Base-by-base conservation (phyloP, 2,888 invertebrate genomes). In the Brenthis hecate region DNA sequence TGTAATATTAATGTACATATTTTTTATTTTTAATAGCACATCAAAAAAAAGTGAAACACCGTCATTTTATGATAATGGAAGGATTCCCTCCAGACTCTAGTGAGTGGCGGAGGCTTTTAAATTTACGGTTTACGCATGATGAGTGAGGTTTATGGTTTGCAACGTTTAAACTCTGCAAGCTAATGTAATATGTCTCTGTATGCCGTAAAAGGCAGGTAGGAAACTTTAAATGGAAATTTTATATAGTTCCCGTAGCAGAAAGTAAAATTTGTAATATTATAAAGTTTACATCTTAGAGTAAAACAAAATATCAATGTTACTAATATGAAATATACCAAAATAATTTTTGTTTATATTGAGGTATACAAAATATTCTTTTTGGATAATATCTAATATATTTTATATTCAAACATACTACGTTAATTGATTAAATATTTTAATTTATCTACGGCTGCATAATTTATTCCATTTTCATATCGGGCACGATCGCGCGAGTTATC, bases 41-140 rank as follows among this genome's bases (percentile, higher is more conserved):
- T 90, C 89, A 91, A 89, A 89, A 91, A 91, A 91, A 91, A 90
- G 89, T 89, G 90, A 88, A 88, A 91, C 85, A 84, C 81, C 81
- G 87, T 88, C 86, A 91, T 88, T 91, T 91, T 91, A 91, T 91
- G 91, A 87, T 91, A 91, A 91, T 91, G 89, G 90, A 83, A 83
- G 85, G 83, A 81, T 80, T 79, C 78, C 82, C 83, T 79, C 80
- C 82, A 84, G 83, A 82, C 85, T 80, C 80, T 36, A 14, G 79
- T 81, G 80, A 84, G 84, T 85, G 84, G 83, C 79, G 84, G 82
- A 89, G 85, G 86, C 91, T 89, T 89, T 91, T 89, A 90, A 89
- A 91, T 90, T 91, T 91, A 91, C 84, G 88, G 83, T 82, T 81
- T 80, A 77, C 80, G 81, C 76, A 79, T 86, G 88, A 88, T 86